A percentile compares a stretch with the other conserved stretches of the same genome.
Evolutionary conservation across 2,888 invertebrate genomes (phyloP).

Genomic region (Aquatica leii): DNA sequence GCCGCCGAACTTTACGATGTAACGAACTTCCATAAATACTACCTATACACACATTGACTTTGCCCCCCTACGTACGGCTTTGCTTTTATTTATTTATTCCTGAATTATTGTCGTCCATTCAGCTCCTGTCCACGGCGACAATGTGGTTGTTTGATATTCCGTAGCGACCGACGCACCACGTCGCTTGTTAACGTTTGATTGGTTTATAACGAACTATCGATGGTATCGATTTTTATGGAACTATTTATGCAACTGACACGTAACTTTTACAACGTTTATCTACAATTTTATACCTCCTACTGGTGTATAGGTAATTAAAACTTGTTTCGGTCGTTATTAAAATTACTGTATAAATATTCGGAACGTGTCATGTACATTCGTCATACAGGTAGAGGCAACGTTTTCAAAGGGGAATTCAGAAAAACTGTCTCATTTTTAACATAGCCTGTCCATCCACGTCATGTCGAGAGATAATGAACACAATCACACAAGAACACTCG

Average conservation of each 20-base stretch:
- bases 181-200: slow-evolving; percentile 51
- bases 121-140: slow-evolving; percentile 51
- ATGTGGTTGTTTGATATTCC: slow-evolving; percentile 52
- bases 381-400: slow-evolving; percentile 25
- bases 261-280: slow-evolving; percentile 27
- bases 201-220: slow-evolving; percentile 49
- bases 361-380: slow-evolving; percentile 20
- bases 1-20: slow-evolving; percentile 57
- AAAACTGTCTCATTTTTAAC: slow-evolving; percentile 36
- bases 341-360: slow-evolving; percentile 19
- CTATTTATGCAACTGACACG: slow-evolving; percentile 35
- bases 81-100: slow-evolving; percentile 56
- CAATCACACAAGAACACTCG: slow-evolving; percentile 36
- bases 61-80: slow-evolving; percentile 45
- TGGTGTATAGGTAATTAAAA: slow-evolving; percentile 13
- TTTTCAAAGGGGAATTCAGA: slow-evolving; percentile 24
- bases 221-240: slow-evolving; percentile 39
- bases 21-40: slow-evolving; percentile 58
- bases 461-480: slow-evolving; percentile 37
- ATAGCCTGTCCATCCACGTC: slow-evolving; percentile 33
- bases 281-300: not conserved
- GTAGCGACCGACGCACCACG: slow-evolving; percentile 47
- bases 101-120: slow-evolving; percentile 53
- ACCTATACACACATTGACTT: slow-evolving; percentile 46
- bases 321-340: slow-evolving; percentile 18